These are phyloP conservation scores for Bemisia tabaci DNA, from an alignment of 1,140 invertebrate species.

Conservation along the genomic window DNA sequence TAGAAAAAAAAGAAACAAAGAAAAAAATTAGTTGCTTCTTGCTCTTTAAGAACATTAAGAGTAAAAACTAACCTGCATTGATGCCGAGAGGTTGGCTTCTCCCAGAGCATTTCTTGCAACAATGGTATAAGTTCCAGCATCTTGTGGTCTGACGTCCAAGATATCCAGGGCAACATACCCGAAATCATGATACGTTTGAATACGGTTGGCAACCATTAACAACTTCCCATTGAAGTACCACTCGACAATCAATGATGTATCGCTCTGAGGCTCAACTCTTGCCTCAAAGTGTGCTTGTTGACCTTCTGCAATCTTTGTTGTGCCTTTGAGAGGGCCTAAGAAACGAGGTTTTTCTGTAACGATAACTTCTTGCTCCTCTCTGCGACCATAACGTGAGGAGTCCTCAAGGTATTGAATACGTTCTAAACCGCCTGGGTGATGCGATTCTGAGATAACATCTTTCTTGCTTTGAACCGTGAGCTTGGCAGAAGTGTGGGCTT, in stretches of 20 bases:
- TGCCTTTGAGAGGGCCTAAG: slow-evolving; percentile 72
- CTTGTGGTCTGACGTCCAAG: slow-evolving; percentile 67
- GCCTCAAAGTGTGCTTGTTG: slow-evolving; percentile 94
- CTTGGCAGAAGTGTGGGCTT: slow-evolving; percentile 76
- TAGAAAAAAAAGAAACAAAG: too few relatives aligned
- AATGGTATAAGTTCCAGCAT: slow-evolving; percentile 75
- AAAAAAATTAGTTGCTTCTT: too few relatives aligned
- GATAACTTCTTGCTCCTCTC: slow-evolving; percentile 52
- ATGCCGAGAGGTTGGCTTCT: slow-evolving; percentile 63
- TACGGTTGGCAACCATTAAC: slow-evolving; percentile 67
- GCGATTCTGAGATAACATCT: slow-evolving; percentile 67
- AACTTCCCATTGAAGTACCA: slow-evolving; percentile 85
- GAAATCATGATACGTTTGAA: slow-evolving; percentile 88
- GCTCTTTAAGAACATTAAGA: too few relatives aligned
- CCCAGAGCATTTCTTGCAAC: slow-evolving; percentile 77
- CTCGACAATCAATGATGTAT: slow-evolving; percentile 71
- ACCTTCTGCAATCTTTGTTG: slow-evolving; percentile 86
- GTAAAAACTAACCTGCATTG: slow-evolving; percentile 72
- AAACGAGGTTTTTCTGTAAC: slow-evolving; percentile 69
- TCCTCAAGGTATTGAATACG: slow-evolving; percentile 84
- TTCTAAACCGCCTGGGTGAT: slow-evolving; percentile 72
- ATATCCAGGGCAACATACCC: slow-evolving; percentile 92
- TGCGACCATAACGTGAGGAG: slow-evolving; percentile 31
- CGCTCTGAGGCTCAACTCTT: slow-evolving; percentile 82
- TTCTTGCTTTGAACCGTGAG: slow-evolving; percentile 73